Evolutionary conservation across 2,797 vertebrate species (phyloP).

Genomic region (Argya squamiceps): DNA sequence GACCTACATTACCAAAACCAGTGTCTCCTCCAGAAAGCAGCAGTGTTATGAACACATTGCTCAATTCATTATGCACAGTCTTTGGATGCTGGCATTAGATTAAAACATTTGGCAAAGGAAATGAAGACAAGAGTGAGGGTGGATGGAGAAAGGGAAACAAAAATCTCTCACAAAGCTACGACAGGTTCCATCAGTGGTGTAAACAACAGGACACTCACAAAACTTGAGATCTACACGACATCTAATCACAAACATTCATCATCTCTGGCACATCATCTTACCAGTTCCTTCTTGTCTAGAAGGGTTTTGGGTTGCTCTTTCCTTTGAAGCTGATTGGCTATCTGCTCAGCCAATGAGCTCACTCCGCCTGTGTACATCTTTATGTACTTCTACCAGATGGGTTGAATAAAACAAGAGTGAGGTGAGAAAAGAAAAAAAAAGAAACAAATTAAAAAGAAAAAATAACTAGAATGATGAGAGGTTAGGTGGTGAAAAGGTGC

Average conservation of each 20-base stretch:
- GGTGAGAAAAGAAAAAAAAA: constrained; percentile 46
- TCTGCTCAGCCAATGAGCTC: constrained; percentile 94
- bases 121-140: background rate
- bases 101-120: background rate
- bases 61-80: background rate
- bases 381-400: constrained; percentile 87
- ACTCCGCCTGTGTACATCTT: constrained; percentile 97
- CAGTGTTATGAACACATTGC: background rate
- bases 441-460: constrained; percentile 57
- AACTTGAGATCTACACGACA: background rate
- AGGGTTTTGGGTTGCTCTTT: constrained; percentile 87
- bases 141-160: background rate
- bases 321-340: constrained; percentile 94
- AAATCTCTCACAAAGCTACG: background rate
- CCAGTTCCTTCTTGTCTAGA: constrained; percentile 93
- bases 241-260: constrained; percentile 49
- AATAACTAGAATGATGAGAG: constrained; percentile 13
- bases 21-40: background rate
- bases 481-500: constrained; percentile 68
- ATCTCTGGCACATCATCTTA: constrained; percentile 77
- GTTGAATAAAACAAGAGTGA: constrained; percentile 58
- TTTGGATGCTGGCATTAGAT: background rate
- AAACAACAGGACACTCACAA: constrained; percentile 1
- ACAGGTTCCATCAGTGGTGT: background rate
- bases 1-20: background rate